phyloP scores from a whole-genome alignment of 2,888 invertebrate genomes.

The Leuctra nigra region DNA sequence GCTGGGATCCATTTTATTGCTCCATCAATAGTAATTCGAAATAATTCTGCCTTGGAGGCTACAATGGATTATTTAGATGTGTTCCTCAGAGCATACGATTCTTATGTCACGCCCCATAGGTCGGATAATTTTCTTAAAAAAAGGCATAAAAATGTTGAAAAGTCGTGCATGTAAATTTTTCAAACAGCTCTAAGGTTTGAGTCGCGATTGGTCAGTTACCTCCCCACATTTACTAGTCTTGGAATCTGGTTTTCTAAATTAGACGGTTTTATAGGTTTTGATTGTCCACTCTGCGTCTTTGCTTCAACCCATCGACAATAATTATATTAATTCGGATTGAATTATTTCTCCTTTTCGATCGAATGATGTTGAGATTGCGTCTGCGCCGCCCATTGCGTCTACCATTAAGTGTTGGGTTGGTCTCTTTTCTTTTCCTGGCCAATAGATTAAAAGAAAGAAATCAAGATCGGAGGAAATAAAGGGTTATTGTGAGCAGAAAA shows the following conservation, averaged over 20 bases:
- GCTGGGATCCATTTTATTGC: constrained; percentile 3
- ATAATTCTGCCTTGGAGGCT: constrained; percentile 11
- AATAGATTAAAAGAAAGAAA: constrained; percentile 25
- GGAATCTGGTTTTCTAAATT: constrained; percentile 28
- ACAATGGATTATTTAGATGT: constrained; percentile 11
- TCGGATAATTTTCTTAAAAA: constrained; percentile 14
- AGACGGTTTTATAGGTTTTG: constrained; percentile 22
- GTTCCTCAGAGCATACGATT: constrained; percentile 14
- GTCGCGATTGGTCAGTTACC: constrained; percentile 24
- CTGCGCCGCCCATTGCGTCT: neutral
- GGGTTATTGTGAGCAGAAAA: neutral
- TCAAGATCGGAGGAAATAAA: neutral
- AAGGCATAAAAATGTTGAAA: constrained; percentile 5
- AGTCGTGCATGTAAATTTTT: constrained; percentile 24
- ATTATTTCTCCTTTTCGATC: neutral
- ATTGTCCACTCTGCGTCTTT: constrained; percentile 10
- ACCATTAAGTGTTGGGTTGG: neutral
- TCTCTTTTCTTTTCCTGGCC: no score
- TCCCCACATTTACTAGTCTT: constrained; percentile 22
- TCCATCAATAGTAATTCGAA: neutral
- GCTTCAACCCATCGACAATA: constrained; percentile 11
- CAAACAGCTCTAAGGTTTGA: constrained; percentile 19
- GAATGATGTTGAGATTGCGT: neutral
- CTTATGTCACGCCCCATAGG: constrained; percentile 5
- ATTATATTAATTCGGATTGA: constrained; percentile 28